Evolutionary conservation across 1,140 invertebrate genomes (phyloP).

Genomic region (Bilobella aurantiaca): DNA sequence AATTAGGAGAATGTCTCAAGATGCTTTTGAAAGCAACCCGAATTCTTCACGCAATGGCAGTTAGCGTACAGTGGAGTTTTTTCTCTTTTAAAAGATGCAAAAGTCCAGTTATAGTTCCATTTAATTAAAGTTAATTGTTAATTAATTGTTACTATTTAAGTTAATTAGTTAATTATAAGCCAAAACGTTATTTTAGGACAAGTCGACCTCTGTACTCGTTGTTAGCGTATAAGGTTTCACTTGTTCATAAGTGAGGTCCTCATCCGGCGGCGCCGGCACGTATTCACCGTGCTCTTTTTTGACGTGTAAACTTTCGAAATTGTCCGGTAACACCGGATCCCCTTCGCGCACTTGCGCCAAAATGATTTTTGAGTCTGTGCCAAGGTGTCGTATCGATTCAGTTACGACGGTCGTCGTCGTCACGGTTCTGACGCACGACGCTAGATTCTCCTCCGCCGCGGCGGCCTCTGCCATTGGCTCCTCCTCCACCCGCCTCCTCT

Average conservation of each 20-base stretch:
- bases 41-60: too few species aligned
- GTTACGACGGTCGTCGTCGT: background rate
- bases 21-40: too few species aligned
- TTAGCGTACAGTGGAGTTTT: too few species aligned
- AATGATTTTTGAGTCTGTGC: background rate
- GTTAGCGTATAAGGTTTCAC: background rate
- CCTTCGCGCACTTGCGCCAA: background rate
- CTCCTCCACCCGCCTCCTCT: background rate
- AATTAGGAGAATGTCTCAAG: too few species aligned
- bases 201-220: background rate
- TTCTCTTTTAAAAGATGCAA: too few species aligned
- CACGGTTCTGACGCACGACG: background rate
- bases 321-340: background rate
- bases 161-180: too few species aligned
- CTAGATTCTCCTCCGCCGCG: background rate
- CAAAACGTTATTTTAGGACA: background rate
- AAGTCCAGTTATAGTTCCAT: background rate
- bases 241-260: background rate
- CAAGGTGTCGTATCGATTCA: background rate
- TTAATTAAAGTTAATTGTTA: too few species aligned
- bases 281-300: background rate
- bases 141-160: too few species aligned
- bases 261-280: background rate
- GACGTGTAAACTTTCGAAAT: background rate
- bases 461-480: background rate